Percentiles rank a stretch among this genome's conserved stretches.
Conservation (phyloP, 2,797 vertebrate species). For the Gouania willdenowi region DNA sequence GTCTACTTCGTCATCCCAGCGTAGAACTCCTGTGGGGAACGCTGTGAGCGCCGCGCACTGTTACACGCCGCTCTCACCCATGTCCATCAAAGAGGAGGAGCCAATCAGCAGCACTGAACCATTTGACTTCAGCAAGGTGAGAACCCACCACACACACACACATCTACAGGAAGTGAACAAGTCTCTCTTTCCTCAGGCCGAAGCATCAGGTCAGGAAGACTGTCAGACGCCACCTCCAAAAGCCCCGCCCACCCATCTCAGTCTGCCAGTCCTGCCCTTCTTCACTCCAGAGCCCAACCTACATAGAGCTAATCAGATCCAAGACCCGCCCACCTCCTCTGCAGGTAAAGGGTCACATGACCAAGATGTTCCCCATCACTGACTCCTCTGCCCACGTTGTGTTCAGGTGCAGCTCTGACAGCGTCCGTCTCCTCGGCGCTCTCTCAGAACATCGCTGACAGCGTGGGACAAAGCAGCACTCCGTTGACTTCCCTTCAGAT, state of each 20-base stretch:
- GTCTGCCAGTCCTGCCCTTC: constrained; percentile 35
- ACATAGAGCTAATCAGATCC: constrained; percentile 69
- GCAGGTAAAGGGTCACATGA: constrained; percentile 46
- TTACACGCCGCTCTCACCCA: constrained; percentile 78
- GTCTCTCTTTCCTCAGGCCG: no score
- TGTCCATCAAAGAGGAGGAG: constrained; percentile 83
- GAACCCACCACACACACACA: no score
- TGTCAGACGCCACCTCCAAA: constrained; percentile 53
- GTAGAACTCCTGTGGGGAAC: constrained; percentile 71
- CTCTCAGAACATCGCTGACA: constrained; percentile 83
- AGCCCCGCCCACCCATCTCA: constrained; percentile 47
- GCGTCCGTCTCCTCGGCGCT: constrained; percentile 76
- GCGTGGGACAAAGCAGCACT: constrained; percentile 76
- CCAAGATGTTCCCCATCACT: no score
- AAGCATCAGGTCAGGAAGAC: constrained; percentile 63
- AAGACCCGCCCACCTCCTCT: constrained; percentile 53
- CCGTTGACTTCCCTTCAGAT: constrained; percentile 91
- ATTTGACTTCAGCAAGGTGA: constrained; percentile 40
- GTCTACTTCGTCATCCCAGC: no score
- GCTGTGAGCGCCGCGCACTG: constrained; percentile 57
- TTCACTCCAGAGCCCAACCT: constrained; percentile 78
- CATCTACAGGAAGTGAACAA: no score
- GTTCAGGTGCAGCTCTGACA: constrained; percentile 51
- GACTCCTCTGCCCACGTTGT: no score
- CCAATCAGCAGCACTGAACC: constrained; percentile 36